These are phyloP conservation scores for Chitala chitala DNA, from an alignment of 2,113 vertebrate genomes.

Conservation along the genomic window DNA sequence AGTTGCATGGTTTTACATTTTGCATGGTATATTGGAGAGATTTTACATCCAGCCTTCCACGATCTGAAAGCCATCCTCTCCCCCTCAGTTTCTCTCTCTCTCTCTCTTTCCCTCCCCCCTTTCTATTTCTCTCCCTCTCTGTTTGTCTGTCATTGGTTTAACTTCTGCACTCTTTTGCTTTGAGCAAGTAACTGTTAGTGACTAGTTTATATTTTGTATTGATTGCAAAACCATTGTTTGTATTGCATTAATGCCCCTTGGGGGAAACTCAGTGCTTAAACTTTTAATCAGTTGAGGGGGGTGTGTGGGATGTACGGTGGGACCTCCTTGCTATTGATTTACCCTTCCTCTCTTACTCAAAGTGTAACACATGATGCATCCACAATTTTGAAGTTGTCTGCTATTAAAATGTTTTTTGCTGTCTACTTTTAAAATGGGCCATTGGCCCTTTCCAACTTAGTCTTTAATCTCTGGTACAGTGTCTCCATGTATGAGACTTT, in stretches of 20 bases:
- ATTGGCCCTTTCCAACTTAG: no score
- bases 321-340: constrained; percentile 9
- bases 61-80: no score
- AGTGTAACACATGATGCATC: neutral
- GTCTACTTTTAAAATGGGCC: neutral
- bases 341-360: neutral
- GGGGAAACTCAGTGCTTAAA: constrained; percentile 21
- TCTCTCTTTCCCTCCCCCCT: no score
- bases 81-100: no score
- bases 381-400: neutral
- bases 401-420: neutral
- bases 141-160: no score
- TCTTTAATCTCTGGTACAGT: no score
- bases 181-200: neutral
- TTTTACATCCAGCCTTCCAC: no score
- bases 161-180: neutral
- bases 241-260: constrained; percentile 23
- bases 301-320: constrained; percentile 21
- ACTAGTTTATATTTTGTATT: constrained; percentile 30
- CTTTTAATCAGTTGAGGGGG: constrained; percentile 29
- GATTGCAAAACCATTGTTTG: constrained; percentile 26
- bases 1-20: no score
- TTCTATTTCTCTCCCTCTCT: no score
- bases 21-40: no score
- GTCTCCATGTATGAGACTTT: no score